These are phyloP conservation scores for Hydrophis major DNA, from an alignment of 2,797 vertebrate genomes.

Conservation along the genomic window DNA sequence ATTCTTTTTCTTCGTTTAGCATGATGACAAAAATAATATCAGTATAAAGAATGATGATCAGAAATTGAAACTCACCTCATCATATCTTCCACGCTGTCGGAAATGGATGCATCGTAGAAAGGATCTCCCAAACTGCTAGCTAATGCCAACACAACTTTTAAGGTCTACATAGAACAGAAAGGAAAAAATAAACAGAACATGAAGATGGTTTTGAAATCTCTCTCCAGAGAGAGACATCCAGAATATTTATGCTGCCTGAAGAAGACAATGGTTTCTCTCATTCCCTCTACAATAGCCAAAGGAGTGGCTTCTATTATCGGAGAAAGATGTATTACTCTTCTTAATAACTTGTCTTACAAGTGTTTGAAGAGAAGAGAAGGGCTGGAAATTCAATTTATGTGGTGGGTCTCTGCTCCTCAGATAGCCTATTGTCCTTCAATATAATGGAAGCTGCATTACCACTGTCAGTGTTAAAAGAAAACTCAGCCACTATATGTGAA, in stretches of 20 bases:
- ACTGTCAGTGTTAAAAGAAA: background rate
- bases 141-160: constrained; percentile 90
- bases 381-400: background rate
- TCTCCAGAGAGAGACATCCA: background rate
- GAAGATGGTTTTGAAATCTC: constrained; percentile 18
- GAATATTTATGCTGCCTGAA: background rate
- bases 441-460: background rate
- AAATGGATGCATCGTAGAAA: constrained; percentile 78
- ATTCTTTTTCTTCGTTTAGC: background rate
- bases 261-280: background rate
- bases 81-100: constrained; percentile 82
- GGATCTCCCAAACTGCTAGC: constrained; percentile 90
- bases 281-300: background rate
- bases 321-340: background rate
- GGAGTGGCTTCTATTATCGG: background rate
- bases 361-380: background rate
- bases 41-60: background rate
- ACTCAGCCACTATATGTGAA: background rate
- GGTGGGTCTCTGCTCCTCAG: background rate
- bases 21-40: background rate
- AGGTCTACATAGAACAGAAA: constrained; percentile 71
- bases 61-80: constrained; percentile 79
- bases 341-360: background rate
- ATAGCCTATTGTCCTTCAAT: background rate
- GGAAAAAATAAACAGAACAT: constrained; percentile 26